These are phyloP conservation scores for Chrysomallon squamiferum DNA, from an alignment of 1,140 invertebrate genomes.

Conservation along the genomic window DNA sequence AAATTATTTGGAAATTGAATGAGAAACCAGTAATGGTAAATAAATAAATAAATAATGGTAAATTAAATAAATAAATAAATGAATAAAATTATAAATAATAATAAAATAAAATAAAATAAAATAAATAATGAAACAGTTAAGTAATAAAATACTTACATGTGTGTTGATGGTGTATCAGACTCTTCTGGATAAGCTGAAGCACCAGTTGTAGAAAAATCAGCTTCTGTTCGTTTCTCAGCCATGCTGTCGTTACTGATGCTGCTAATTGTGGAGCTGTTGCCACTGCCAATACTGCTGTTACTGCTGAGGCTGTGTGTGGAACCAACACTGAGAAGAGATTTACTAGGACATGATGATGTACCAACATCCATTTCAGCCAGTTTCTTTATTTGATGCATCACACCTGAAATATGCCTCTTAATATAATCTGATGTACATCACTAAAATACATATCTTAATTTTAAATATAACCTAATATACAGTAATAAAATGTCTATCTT, in stretches of 20 bases:
- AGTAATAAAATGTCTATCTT: too few relatives aligned
- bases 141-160: conserved; percentile 65
- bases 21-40: too few relatives aligned
- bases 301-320: conserved; percentile 35
- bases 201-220: conserved; percentile 16
- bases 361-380: conserved; percentile 66
- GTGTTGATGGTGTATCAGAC: conserved; percentile 61
- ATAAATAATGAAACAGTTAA: too few relatives aligned
- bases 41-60: too few relatives aligned
- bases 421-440: too few relatives aligned
- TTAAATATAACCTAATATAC: too few relatives aligned
- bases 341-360: conserved; percentile 4
- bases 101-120: too few relatives aligned
- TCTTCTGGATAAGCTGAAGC: conserved; percentile 37
- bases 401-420: conserved; percentile 70
- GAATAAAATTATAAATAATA: too few relatives aligned
- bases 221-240: conserved; percentile 23
- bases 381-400: conserved; percentile 78
- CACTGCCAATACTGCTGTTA: conserved; percentile 30
- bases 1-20: too few relatives aligned
- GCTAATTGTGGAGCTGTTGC: conserved; percentile 24
- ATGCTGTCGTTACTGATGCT: conserved; percentile 7
- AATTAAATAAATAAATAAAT: too few relatives aligned
- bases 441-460: too few relatives aligned
- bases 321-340: conserved; percentile 15